These are phyloP conservation scores for Callocephalon fimbriatum DNA, from an alignment of 2,113 vertebrate species.

Conservation along the genomic window DNA sequence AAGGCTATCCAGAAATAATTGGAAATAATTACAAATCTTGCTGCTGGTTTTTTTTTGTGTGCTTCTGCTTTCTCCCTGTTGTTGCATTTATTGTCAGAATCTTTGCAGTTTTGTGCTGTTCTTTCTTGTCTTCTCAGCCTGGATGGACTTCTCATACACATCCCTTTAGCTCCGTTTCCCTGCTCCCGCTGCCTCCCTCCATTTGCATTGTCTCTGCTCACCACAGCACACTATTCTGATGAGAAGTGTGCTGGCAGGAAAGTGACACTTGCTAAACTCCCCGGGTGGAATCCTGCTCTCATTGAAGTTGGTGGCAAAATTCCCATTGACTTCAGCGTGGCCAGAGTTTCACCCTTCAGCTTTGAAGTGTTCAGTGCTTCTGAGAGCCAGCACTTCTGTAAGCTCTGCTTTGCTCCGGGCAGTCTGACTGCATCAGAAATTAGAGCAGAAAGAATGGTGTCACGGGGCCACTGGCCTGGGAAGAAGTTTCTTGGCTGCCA, in stretches of 20 bases:
- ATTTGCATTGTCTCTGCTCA: neutral
- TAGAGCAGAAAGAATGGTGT: constrained; percentile 57
- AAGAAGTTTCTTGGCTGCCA: constrained; percentile 40
- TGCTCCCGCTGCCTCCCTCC: neutral
- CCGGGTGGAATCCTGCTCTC: neutral
- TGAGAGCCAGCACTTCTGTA: constrained; percentile 26
- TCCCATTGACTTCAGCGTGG: constrained; percentile 14
- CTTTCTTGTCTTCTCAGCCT: neutral
- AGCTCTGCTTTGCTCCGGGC: constrained; percentile 32
- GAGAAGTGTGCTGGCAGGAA: neutral
- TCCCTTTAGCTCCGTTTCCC: neutral
- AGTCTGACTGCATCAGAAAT: constrained; percentile 51
- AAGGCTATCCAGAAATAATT: neutral
- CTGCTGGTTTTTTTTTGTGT: neutral
- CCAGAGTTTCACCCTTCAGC: constrained; percentile 36
- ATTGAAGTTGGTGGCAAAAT: neutral
- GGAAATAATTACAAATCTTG: neutral
- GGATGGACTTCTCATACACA: neutral
- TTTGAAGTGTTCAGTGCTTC: constrained; percentile 41
- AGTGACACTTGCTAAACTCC: neutral
- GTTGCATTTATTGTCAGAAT: neutral
- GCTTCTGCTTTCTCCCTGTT: neutral
- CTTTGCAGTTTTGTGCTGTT: neutral
- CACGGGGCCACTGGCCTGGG: constrained; percentile 19
- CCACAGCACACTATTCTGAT: neutral